A percentile compares a stretch with the other conserved stretches of the same genome.
These are phyloP conservation scores for Microdon myrmicae DNA, from an alignment of 2,888 invertebrate genomes.

Conservation along the genomic window DNA sequence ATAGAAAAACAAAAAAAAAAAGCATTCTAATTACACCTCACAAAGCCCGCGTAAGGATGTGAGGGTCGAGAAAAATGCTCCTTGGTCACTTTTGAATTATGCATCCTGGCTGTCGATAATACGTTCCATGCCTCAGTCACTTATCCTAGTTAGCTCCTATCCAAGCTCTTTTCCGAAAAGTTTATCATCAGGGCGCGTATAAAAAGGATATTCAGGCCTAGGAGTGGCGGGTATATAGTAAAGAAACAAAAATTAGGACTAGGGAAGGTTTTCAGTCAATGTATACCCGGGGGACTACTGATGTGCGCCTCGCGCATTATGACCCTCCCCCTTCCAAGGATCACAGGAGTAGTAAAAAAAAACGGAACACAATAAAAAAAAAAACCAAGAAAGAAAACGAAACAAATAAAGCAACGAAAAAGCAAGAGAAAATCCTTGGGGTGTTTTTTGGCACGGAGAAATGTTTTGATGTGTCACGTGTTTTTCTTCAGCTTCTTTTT, in stretches of 20 bases:
- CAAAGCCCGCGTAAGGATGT: conserved; percentile 37
- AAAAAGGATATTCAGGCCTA: background rate
- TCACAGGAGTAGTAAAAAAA: conserved; percentile 35
- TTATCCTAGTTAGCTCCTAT: conserved; percentile 1
- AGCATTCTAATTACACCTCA: conserved; percentile 44
- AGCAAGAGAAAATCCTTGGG: conserved; percentile 41
- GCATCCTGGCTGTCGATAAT: conserved; percentile 46
- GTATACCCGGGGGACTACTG: conserved; percentile 48
- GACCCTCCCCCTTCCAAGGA: conserved; percentile 47
- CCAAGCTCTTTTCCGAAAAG: conserved; percentile 22
- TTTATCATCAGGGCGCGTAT: conserved; percentile 43
- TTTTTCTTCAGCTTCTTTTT: conserved; percentile 45
- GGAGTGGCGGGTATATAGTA: background rate
- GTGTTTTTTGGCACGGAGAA: conserved; percentile 53
- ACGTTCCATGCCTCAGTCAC: conserved; percentile 11
- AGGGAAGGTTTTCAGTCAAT: conserved; percentile 49
- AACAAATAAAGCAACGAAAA: conserved; percentile 15
- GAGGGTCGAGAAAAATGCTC: conserved; percentile 34
- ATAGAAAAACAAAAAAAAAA: conserved; percentile 22
- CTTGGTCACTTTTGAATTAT: conserved; percentile 47
- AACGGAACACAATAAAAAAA: background rate
- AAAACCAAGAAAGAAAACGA: conserved; percentile 11
- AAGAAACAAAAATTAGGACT: conserved; percentile 39
- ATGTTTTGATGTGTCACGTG: conserved; percentile 53
- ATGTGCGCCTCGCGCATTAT: conserved; percentile 47